A percentile compares a stretch with the other conserved stretches of the same genome.
Evolutionary conservation across 2,888 invertebrate species (phyloP).

Genomic region (Chalcis sispes): DNA sequence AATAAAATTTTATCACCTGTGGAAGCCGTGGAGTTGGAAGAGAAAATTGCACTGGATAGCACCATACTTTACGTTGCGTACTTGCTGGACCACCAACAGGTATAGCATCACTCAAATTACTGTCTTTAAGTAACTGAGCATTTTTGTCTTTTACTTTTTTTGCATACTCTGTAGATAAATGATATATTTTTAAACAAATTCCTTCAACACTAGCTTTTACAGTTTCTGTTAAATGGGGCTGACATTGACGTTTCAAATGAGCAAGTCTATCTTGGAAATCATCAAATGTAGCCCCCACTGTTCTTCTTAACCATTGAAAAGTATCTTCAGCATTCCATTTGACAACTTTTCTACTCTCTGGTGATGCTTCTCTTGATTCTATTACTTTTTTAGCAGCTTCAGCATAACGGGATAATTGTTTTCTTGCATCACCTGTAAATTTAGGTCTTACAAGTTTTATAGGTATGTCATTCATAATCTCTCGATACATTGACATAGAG

Average conservation of each 20-base stretch:
- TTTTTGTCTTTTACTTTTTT: conserved; percentile 94
- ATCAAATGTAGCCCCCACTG: conserved; percentile 95
- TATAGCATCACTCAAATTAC: conserved; percentile 82
- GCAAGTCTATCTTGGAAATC: conserved; percentile 91
- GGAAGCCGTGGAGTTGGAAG: conserved; percentile 91
- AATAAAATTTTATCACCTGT: conserved; percentile 72
- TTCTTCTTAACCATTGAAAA: conserved; percentile 95
- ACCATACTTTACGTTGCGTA: conserved; percentile 92
- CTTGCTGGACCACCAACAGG: conserved; percentile 82
- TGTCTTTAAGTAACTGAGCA: conserved; percentile 89
- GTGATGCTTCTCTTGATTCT: conserved; percentile 93
- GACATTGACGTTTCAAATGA: conserved; percentile 95
- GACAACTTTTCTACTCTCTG: conserved; percentile 96
- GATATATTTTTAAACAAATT: conserved; percentile 95
- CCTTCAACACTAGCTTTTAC: conserved; percentile 97
- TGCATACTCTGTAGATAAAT: conserved; percentile 93
- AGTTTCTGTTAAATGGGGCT: conserved; percentile 95
- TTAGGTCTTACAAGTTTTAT: conserved; percentile 96
- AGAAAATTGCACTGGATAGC: conserved; percentile 95
- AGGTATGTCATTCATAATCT: conserved; percentile 98
- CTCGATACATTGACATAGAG: conserved; percentile 95
- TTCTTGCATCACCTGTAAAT: conserved; percentile 95
- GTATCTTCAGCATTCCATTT: conserved; percentile 99
- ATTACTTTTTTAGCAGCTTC: conserved; percentile 98
- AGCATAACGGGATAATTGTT: conserved; percentile 94